Evolutionary conservation across 2,113 vertebrate genomes (phyloP).

Genomic region (human (Homo sapiens)): GRCh38 chr14:32206501-32207000

Average conservation of each 20-base stretch:
- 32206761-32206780: not conserved
- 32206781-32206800: not conserved
- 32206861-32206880: not conserved
- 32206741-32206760: not conserved
- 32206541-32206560: not conserved
- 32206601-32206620: not conserved
- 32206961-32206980: not conserved
- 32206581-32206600: not conserved
- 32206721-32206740: not conserved
- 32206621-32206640: not conserved
- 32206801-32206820: not conserved
- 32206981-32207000: not conserved
- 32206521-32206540: not conserved
- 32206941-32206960: not conserved
- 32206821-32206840: not conserved
- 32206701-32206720: not conserved
- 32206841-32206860: slow-evolving; percentile 21
- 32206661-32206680: not conserved
- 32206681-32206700: not conserved
- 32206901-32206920: slow-evolving; percentile 3
- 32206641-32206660: not conserved
- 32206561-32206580: not conserved
- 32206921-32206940: not conserved
- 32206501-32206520: not conserved
- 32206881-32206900: not conserved